A percentile compares a stretch with the other conserved stretches of the same genome.
Evolutionary conservation across 2,888 invertebrate species (phyloP).

Genomic region (Hololepta plana): DNA sequence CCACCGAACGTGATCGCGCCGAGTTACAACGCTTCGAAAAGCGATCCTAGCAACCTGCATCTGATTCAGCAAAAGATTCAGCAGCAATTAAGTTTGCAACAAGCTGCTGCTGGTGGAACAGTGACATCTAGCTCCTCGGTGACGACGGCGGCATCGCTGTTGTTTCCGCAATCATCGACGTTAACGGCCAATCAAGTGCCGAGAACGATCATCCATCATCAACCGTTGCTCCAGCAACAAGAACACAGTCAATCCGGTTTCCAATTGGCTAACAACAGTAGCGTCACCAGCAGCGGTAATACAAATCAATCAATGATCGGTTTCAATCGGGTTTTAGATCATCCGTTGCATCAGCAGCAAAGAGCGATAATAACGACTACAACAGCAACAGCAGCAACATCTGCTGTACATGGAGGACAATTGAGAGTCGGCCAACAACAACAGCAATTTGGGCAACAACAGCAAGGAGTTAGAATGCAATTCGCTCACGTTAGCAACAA

Average conservation of each 20-base stretch:
- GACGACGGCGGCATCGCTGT: conserved; percentile 10
- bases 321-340: conserved; percentile 3
- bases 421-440: conserved; percentile 31
- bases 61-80: conserved; percentile 14
- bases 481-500: conserved; percentile 16
- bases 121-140: conserved; percentile 1
- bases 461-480: conserved; percentile 12
- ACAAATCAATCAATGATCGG: conserved; percentile 7
- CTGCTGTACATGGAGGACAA: conserved; percentile 18
- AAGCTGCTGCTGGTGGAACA: neutral
- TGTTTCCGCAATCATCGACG: neutral
- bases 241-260: conserved; percentile 7
- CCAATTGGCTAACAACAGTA: too few relatives aligned
- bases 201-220: conserved; percentile 13
- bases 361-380: conserved; percentile 22
- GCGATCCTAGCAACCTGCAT: conserved; percentile 13
- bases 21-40: conserved; percentile 15
- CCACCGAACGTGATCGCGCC: conserved; percentile 25
- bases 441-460: conserved; percentile 18
- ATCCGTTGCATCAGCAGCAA: conserved; percentile 13
- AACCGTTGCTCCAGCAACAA: conserved; percentile 10
- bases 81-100: conserved; percentile 12
- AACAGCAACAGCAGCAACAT: conserved; percentile 25
- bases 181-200: conserved; percentile 8
- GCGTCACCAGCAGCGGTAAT: conserved; percentile 8